phyloP scores from a whole-genome alignment of 2,797 vertebrate genomes.

The Myripristis murdjan region DNA sequence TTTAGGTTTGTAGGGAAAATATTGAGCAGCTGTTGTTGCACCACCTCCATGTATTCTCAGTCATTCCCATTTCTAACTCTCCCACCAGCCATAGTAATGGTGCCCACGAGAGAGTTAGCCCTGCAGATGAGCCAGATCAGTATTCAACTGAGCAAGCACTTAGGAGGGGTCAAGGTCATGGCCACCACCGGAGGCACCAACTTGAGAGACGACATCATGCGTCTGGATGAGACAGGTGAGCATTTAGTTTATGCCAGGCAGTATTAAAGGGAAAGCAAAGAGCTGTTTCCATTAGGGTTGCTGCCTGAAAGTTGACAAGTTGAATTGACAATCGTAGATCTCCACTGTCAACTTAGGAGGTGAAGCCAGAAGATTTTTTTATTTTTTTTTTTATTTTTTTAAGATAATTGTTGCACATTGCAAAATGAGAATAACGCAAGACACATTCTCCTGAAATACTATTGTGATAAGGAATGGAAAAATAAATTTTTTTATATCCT shows the following conservation, averaged over 20 bases:
- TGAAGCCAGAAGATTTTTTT: too few species aligned
- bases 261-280: background rate
- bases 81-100: slow-evolving; percentile 81
- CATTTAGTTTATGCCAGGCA: background rate
- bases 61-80: slow-evolving; percentile 38
- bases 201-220: slow-evolving; percentile 86
- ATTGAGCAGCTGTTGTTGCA: background rate
- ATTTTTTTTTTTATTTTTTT: too few species aligned
- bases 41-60: slow-evolving; percentile 13
- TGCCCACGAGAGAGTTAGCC: slow-evolving; percentile 86
- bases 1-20: background rate
- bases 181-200: slow-evolving; percentile 86
- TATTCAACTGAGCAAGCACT: slow-evolving; percentile 84
- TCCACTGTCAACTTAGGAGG: too few species aligned
- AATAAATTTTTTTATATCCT: too few species aligned
- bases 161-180: slow-evolving; percentile 86
- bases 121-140: slow-evolving; percentile 86
- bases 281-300: background rate
- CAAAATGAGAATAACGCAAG: too few species aligned
- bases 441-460: too few species aligned
- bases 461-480: too few species aligned
- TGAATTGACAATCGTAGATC: too few species aligned
- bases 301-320: too few species aligned
- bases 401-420: too few species aligned
- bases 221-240: slow-evolving; percentile 84